Evolutionary conservation across 2,113 vertebrate species (phyloP), one percentile per base, ranked within the genome.

Genomic region (Bostrychus sinensis): DNA sequence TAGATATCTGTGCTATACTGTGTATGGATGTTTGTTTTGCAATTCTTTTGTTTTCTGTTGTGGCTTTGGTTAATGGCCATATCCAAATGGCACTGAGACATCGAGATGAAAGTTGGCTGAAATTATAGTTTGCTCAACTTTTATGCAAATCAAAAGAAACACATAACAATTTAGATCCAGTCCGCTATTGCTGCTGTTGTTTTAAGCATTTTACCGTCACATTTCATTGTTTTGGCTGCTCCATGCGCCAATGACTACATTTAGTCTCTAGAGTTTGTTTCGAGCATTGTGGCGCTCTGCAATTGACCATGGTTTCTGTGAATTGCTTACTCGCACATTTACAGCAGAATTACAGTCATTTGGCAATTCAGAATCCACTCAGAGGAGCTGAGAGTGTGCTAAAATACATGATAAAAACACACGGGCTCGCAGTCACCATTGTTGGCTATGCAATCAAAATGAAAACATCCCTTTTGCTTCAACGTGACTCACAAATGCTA

Each of bases 281-380:
- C 19, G 5, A 16, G 10, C 56, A 25, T 61, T 32, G 32, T 14
- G 22, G 22, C 63, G 25, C 43, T 51, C 56, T 58, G 19, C 43
- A 43, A 56, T 56, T 39, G 38, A 58, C 46, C 5, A 43, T 65
- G 67, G 48, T 55, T 30, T 45, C 17, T 25, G 65, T 65, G 0
- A 54, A 28, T 14, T 14, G 14, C 25, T 3, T 7, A 2, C 30
- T 53, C 53, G 57, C 41, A 30, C 50, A 57, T 65, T 72, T 71
- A 39, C 10, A 16, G 4, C 12, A 2, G 45, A 68, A 68, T 77
- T 41, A 63, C 1, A 50, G 11, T 59, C 48, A 53, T 17, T 20
- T 36, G 7, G 43, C 9, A 13, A 60, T 68, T 72, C 54, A 25
- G 19, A 51, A 53, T 22, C 23, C 45, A 72, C 66, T 67, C 61